Base-by-base conservation (phyloP, 23 tunicate species). In the Clavelina lepadiformis region DNA sequence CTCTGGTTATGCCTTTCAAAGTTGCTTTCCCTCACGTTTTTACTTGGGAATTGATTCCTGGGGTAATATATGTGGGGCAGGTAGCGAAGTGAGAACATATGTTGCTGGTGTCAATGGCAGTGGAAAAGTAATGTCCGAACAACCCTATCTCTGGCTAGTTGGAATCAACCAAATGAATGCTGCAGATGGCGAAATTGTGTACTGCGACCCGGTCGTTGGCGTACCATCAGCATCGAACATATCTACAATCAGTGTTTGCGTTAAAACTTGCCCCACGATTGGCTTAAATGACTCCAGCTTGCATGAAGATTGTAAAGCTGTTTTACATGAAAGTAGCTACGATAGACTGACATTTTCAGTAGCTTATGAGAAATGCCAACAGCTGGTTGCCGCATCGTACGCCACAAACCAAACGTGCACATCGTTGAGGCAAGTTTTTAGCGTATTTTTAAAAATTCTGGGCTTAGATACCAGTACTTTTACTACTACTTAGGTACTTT, bases 61-160 rank as follows among this genome's bases (percentile, higher is more conserved):
- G 95, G 95, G 85, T 0, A 86, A 86, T 56, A 50, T 77, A 11
- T 86, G 95, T 60, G 83, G 80, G 20, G 77, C 81, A 18, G 51
- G 33, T 46, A n/a, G 71, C 28, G 31, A 46, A 18, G 46, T 65
- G n/a, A 7, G 24, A 3, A 34, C 57, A 1, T 11, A 23, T 2
- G 33, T 77, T 25, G 52, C 63, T n/a, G 50, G 35, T 18, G 80
- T 77, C 3, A 35, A 46, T 7, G 80, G 80, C 8, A 61, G 75
- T 22, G 95, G 91, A 7, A 33, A 67, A 51, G 19, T 44, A 13
- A 74, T 58, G 31, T 47, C 72, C 15, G 81, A 67, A 41, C 28
- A 35, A 7, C 32, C 38, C 31, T 74, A 67, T 35, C 64, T 82
- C 1, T 82, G 91, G 91, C 11, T 38, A 18, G 31, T 61, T 3